Base-by-base conservation (phyloP, 2,888 invertebrate genomes). In the Hartigia nigra region DNA sequence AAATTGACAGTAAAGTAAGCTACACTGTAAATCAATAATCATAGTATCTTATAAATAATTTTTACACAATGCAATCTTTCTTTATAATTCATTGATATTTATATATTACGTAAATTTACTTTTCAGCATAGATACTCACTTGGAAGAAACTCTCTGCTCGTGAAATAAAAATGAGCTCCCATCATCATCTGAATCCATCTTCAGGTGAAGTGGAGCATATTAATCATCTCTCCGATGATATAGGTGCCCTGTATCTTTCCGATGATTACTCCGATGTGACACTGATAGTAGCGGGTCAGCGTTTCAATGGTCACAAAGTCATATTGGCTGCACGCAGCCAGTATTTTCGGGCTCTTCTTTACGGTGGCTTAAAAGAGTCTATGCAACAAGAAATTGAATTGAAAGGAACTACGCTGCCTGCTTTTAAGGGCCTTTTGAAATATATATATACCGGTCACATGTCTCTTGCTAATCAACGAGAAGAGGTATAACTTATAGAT, bases 301-400 rank as follows among this genome's bases (percentile, higher is more conserved):
- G 92, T 85, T 94, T 96, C 81, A 93, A 93, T 86, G 95, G 95
- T 23, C 96, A 97, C 87, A 95, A 95, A 91, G 95, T 98, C 9
- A 97, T 99, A 86, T 93, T 99, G 78, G 99, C 99, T 0, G 97
- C 98, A 37, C 94, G 99, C 87, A 98, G 98, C 90, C 97, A 98
- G 87, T 99, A 99, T 92, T 99, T 99, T 92, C 94, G 98, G 91
- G 98, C 96, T 12, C 92, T 96, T 69, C 93, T 96, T 0, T 96
- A 95, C 92, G 96, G 96, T 12, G 96, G 96, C n/a, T 93, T 96
- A 92, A 94, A 95, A 81, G 96, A 96, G 91, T 94, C 96, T 0
- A 94, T 92, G 82, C 95, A 95, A 92, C 93, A 94, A 77, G 97
- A 98, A 93, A 96, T 99, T 78, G 95, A 96, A 88, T 92, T 99